Conservation (phyloP, 2,888 invertebrate species). For the Chloroclystis v-ata region DNA sequence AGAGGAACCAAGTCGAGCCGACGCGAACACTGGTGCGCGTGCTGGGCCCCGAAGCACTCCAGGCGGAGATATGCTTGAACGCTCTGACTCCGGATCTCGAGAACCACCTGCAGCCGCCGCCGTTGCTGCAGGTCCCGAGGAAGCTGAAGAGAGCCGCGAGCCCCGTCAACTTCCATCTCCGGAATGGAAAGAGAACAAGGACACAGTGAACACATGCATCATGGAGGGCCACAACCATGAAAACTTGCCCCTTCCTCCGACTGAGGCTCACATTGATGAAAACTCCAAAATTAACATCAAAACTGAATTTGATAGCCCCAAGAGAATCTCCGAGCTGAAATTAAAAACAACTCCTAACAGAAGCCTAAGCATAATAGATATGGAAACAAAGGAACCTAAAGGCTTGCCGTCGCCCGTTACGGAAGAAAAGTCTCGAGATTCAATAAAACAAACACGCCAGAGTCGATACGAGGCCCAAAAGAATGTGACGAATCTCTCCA, state of each 20-base stretch:
- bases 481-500: slow-evolving; percentile 10
- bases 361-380: slow-evolving; percentile 43
- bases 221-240: slow-evolving; percentile 10
- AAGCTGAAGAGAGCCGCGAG: slow-evolving; percentile 79
- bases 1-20: slow-evolving; percentile 82
- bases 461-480: slow-evolving; percentile 25
- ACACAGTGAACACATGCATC: slow-evolving; percentile 53
- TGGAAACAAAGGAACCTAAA: slow-evolving; percentile 24
- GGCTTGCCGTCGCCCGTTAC: slow-evolving; percentile 22
- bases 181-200: slow-evolving; percentile 81
- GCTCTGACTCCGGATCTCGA: slow-evolving; percentile 75
- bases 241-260: slow-evolving; percentile 10
- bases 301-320: slow-evolving; percentile 42
- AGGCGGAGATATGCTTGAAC: slow-evolving; percentile 82
- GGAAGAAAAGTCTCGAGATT: slow-evolving; percentile 30
- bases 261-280: slow-evolving; percentile 2
- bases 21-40: slow-evolving; percentile 74
- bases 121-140: slow-evolving; percentile 58
- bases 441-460: slow-evolving; percentile 23
- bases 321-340: slow-evolving; percentile 46
- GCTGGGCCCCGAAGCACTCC: slow-evolving; percentile 83
- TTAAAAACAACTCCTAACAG: slow-evolving; percentile 39
- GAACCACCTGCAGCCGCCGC: slow-evolving; percentile 68
- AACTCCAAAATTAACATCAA: slow-evolving; percentile 40
- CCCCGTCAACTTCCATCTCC: slow-evolving; percentile 78